A percentile compares a stretch with the other conserved stretches of the same genome.
Evolutionary conservation across 2,888 invertebrate species (phyloP).

Genomic region (Melanchra persicariae): DNA sequence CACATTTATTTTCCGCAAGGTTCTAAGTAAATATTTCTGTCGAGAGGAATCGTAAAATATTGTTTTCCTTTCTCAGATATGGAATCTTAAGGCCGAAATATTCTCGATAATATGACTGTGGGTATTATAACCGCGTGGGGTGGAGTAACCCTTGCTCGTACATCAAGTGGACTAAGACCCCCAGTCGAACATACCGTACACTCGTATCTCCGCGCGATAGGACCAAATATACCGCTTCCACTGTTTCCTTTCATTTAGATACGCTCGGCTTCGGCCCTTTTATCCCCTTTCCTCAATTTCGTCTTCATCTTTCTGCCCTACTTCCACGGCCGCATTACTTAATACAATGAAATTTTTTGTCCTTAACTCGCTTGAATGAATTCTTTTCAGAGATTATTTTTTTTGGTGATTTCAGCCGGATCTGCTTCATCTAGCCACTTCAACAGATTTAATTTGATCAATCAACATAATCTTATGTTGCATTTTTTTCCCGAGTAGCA

Average conservation of each 20-base stretch:
- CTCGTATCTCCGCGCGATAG: constrained; percentile 77
- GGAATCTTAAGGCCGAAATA: constrained; percentile 40
- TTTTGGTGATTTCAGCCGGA: constrained; percentile 69
- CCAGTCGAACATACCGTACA: constrained; percentile 71
- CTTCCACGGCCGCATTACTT: constrained; percentile 77
- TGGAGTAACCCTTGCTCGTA: constrained; percentile 69
- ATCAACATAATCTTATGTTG: constrained; percentile 53
- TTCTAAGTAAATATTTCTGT: constrained; percentile 53
- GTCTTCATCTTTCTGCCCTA: constrained; percentile 76
- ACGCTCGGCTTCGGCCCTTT: constrained; percentile 73
- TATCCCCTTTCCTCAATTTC: constrained; percentile 77
- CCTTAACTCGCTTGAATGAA: constrained; percentile 69
- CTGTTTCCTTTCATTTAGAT: constrained; percentile 80
- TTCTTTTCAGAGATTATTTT: constrained; percentile 64
- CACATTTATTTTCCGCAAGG: constrained; percentile 35
- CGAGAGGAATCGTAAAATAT: constrained; percentile 50
- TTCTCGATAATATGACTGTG: constrained; percentile 50
- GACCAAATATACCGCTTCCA: constrained; percentile 73
- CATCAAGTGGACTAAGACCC: constrained; percentile 78
- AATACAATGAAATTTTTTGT: constrained; percentile 79
- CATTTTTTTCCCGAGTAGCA: background rate
- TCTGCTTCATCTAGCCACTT: constrained; percentile 67
- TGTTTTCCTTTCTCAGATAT: constrained; percentile 41
- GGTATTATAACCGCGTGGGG: constrained; percentile 43
- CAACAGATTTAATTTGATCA: constrained; percentile 66